Evolutionary conservation across 2,113 vertebrate genomes (phyloP), one percentile per base, ranked within the genome.

Genomic region (Pelmatolapia mariae): DNA sequence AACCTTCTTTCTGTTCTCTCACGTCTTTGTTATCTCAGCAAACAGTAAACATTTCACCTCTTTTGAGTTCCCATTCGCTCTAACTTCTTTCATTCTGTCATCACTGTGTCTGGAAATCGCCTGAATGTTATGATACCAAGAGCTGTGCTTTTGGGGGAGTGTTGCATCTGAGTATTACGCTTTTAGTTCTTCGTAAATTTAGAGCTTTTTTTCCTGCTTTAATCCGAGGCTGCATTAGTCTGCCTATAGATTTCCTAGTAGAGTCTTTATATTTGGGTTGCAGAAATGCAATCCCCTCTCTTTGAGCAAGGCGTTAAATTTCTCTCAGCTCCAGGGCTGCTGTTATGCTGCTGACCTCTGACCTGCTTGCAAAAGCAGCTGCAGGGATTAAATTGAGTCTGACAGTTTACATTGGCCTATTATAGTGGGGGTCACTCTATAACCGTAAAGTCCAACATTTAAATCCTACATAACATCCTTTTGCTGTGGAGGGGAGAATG

Each of bases 391-490:
- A 80, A 92, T 89, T 53, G 81, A 54, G 26, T 83, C 81, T 90
- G 91, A 91, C 91, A 89, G 86, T 91, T 89, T 81, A 90, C 85
- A 86, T 80, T 76, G 87, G 54, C 76, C 45, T 45, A 47, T 86
- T 92, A 85, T 16, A 53, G 47, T 68, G 76, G 81, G 81, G 82
- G 86, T 91, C 84, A 83, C 22, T 50, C 19, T 82, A 31, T 61
- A 54, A 86, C 33, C 47, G n/a, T 36, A 79, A 18, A 84, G 53
- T 53, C 88, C 40, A 50, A 61, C 76, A 85, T 90, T 88, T 22
- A 80, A 19, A 88, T 84, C 82, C 45, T 40, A 18, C 82, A 85
- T 79, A 56, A 82, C 53, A 61, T 38, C 56, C 33, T 12, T 26
- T 54, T 86, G 36, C 83, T 29, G 29, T 16, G 43, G 33, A 73